Conservation (phyloP, 2,888 invertebrate genomes). For the Polydrusus cervinus region DNA sequence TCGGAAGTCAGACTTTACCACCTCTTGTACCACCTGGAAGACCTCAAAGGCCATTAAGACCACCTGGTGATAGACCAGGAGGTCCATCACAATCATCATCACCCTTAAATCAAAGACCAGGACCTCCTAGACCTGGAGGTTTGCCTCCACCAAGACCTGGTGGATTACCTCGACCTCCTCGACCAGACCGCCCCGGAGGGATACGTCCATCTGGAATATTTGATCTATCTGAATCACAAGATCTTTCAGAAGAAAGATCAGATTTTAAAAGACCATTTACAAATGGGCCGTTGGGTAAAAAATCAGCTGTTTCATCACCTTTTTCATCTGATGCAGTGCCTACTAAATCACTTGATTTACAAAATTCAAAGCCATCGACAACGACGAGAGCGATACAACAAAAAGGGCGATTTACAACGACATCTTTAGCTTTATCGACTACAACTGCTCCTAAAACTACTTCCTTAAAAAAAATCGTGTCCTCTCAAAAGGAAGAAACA, state of each 20-base stretch:
- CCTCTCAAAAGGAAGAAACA: neutral
- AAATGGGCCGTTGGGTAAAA: conserved; percentile 6
- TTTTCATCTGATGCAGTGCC: neutral
- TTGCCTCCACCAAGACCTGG: conserved; percentile 20
- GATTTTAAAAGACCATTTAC: neutral
- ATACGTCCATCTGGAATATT: neutral
- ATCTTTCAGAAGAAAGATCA: neutral
- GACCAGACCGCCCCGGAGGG: conserved; percentile 14
- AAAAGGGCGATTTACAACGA: neutral
- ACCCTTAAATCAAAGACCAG: conserved; percentile 13
- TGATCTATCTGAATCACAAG: neutral
- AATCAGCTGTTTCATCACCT: neutral
- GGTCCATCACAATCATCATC: conserved; percentile 43
- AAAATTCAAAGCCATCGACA: neutral
- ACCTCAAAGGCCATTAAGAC: conserved; percentile 41
- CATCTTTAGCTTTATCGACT: neutral
- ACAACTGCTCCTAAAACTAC: neutral
- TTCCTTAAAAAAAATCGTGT: neutral
- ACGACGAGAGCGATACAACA: neutral
- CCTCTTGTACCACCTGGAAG: conserved; percentile 44
- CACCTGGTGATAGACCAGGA: conserved; percentile 30
- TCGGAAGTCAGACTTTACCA: conserved; percentile 49
- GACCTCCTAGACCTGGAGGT: conserved; percentile 9
- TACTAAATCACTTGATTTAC: neutral
- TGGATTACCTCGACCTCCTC: conserved; percentile 1